Evolutionary conservation across 2,888 invertebrate genomes (phyloP).

Genomic region (Chloromyia formosa): DNA sequence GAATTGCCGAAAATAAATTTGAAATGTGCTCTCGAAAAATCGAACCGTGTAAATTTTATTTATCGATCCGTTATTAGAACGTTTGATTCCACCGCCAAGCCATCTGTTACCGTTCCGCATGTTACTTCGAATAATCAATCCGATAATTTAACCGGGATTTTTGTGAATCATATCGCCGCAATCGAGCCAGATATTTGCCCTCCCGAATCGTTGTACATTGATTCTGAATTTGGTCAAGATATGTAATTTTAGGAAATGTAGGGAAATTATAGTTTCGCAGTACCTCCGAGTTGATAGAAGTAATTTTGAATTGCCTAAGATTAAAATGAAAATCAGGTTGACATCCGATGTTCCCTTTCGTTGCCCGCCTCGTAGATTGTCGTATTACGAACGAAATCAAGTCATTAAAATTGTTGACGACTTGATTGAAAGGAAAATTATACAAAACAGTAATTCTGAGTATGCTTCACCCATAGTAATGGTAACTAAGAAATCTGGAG

Average conservation of each 20-base stretch:
- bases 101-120: background rate
- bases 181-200: conserved; percentile 1
- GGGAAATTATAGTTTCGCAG: background rate
- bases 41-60: conserved; percentile 3
- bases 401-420: conserved; percentile 9
- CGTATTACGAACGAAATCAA: conserved; percentile 10
- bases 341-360: conserved; percentile 20
- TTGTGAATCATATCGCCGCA: background rate
- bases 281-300: background rate
- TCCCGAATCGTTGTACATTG: background rate
- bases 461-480: conserved; percentile 43
- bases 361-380: conserved; percentile 17
- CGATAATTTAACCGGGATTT: background rate
- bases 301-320: background rate
- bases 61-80: conserved; percentile 8
- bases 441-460: background rate
- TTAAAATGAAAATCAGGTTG: conserved; percentile 18
- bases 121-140: background rate
- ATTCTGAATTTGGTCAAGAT: background rate
- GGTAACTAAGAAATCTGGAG: conserved; percentile 2
- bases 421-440: background rate
- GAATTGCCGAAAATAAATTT: background rate
- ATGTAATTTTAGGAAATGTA: background rate
- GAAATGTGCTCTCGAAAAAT: background rate
- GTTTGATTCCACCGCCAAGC: conserved; percentile 10